These are phyloP conservation scores for Isaurus tuberculatus DNA, from an alignment of 92 coral and sea anemone species.

Conservation along the genomic window DNA sequence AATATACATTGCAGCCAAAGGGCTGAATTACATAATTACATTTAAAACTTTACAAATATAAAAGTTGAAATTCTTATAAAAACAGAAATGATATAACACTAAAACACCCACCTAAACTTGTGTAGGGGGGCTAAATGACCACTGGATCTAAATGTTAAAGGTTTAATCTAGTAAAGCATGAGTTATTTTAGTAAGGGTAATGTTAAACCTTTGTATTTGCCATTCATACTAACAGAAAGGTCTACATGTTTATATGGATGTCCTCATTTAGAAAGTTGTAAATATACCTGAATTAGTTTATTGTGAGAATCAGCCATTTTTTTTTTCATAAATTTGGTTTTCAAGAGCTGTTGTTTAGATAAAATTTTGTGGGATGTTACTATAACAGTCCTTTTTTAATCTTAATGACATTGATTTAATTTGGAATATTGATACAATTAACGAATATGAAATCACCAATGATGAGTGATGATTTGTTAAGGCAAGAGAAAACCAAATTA, in stretches of 20 bases:
- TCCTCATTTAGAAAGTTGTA: neutral
- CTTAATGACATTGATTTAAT: neutral
- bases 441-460: constrained; percentile 3
- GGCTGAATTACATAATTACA: too few relatives aligned
- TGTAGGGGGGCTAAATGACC: neutral
- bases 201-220: neutral
- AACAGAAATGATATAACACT: neutral
- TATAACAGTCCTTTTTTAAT: neutral
- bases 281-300: neutral
- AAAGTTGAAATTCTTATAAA: too few relatives aligned
- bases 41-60: too few relatives aligned
- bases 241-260: constrained; percentile 1
- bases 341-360: neutral
- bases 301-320: neutral
- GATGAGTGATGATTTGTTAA: neutral
- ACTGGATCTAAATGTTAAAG: neutral
- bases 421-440: neutral
- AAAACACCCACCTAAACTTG: neutral
- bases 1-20: too few relatives aligned
- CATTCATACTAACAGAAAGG: neutral
- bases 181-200: too few relatives aligned
- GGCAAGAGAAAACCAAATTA: neutral
- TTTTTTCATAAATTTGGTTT: neutral
- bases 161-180: neutral
- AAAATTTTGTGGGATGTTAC: neutral